Evolutionary conservation across 1,140 invertebrate species (phyloP), one percentile per base, ranked within the genome.

Genomic region (Bombus superbus): DNA sequence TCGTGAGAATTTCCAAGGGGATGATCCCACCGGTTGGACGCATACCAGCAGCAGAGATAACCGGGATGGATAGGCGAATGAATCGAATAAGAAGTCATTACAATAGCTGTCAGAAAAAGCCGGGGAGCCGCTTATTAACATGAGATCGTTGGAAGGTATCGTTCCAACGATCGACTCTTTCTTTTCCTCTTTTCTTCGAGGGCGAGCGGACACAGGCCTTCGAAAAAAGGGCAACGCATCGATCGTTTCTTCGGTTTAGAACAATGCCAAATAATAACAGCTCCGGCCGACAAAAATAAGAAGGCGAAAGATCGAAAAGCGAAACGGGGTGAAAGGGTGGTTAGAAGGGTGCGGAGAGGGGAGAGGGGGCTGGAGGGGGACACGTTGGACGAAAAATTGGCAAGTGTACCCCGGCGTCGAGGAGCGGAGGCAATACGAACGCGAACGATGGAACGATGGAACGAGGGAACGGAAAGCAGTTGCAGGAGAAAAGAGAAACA

Each of bases 371-470:
- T 32, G 32, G 32, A 35, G 28, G 11, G 13, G 11, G 32, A 35
- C 42, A 57, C 13, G 59, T 9, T 38, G 62, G 62, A 72, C 62
- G 79, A 83, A 83, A 86, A 86, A 86, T 86, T 86, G 84, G 83
- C 83, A 85, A 80, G 53, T 73, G 28, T 32, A 22, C 32, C 40
- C n/a, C 22, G 53, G n/a, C 32, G 25, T 64, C 38, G 38, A 72
- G 74, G 85, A 81, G 40, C 47, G 53, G 47, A 75, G 81, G 71
- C 68, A 32, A 76, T 75, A 83, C 72, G 47, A 53, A 53, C 13
- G 57, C 44, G 32, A 68, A 35, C 47, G 83, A 62, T 76, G 42
- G 28, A 73, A 59, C 80, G 80, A 62, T 28, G 82, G 38, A 71
- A 47, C 66, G 83, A 32, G 32, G 32, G 32, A 32, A 32, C 32